Evolutionary conservation across 2,797 vertebrate genomes (phyloP).

Genomic region (Tamandua tetradactyla): DNA sequence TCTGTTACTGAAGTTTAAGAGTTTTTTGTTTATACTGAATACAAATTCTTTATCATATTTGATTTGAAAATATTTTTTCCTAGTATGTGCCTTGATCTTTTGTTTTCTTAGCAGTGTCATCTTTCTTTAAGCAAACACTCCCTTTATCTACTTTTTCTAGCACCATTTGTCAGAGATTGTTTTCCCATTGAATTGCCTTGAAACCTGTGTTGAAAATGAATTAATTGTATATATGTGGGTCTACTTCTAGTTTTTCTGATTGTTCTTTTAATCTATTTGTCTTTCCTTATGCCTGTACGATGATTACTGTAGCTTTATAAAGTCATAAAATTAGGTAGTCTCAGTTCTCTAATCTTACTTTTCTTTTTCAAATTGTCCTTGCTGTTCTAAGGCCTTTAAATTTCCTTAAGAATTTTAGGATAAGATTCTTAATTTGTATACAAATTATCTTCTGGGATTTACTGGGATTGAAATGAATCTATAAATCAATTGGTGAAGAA

Average conservation of each 20-base stretch:
- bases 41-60: background rate
- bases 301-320: slow-evolving; percentile 20
- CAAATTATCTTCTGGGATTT: background rate
- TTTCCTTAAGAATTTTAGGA: background rate
- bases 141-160: background rate
- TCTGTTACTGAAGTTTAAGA: background rate
- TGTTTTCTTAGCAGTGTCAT: background rate
- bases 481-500: background rate
- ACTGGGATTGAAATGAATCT: background rate
- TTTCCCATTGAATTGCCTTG: background rate
- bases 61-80: background rate
- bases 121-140: background rate
- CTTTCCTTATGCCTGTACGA: background rate
- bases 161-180: background rate
- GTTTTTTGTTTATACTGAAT: slow-evolving; percentile 2
- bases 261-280: background rate
- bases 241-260: background rate
- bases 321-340: background rate
- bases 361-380: slow-evolving; percentile 11
- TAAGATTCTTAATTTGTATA: background rate
- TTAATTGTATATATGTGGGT: background rate
- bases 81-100: background rate
- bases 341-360: background rate
- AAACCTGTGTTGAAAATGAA: background rate
- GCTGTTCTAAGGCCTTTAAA: background rate